A percentile compares a stretch with the other conserved stretches of the same genome.
These are phyloP conservation scores for Panagrolaimus sp. DNA, from an alignment of 1,140 invertebrate genomes.

Conservation along the genomic window DNA sequence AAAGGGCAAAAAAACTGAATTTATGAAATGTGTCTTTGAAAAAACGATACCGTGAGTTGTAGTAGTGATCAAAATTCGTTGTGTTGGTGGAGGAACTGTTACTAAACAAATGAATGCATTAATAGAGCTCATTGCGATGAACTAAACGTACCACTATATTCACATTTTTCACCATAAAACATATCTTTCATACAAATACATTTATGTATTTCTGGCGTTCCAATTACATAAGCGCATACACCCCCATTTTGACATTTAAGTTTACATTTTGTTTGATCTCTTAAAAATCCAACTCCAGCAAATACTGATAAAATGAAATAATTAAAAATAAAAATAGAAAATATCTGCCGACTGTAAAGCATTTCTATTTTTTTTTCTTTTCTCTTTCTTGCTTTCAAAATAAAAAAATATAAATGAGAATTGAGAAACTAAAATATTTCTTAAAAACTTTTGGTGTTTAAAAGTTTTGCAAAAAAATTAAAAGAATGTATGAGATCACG, in stretches of 20 bases:
- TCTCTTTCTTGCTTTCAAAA: too few relatives aligned
- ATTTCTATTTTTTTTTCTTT: too few relatives aligned
- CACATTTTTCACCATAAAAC: background rate
- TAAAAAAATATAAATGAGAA: too few relatives aligned
- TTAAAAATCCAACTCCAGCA: background rate
- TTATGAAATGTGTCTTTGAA: background rate
- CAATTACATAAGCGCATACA: background rate
- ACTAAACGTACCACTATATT: background rate
- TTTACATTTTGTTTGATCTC: conserved; percentile 12
- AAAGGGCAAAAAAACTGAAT: background rate
- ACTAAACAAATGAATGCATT: background rate
- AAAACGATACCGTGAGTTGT: background rate
- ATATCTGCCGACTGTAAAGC: too few relatives aligned
- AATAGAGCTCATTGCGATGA: background rate
- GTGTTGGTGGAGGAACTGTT: background rate
- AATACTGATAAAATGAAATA: conserved; percentile 1
- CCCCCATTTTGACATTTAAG: conserved; percentile 6
- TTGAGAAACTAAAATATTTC: too few relatives aligned
- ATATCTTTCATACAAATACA: conserved; percentile 6
- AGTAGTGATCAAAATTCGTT: conserved; percentile 9
- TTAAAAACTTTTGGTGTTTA: too few relatives aligned
- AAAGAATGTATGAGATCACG: too few relatives aligned
- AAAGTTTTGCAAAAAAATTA: too few relatives aligned
- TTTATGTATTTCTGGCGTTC: background rate
- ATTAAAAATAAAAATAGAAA: background rate